phyloP scores from a whole-genome alignment of 2,888 invertebrate species.

The Stenodema calcarata region DNA sequence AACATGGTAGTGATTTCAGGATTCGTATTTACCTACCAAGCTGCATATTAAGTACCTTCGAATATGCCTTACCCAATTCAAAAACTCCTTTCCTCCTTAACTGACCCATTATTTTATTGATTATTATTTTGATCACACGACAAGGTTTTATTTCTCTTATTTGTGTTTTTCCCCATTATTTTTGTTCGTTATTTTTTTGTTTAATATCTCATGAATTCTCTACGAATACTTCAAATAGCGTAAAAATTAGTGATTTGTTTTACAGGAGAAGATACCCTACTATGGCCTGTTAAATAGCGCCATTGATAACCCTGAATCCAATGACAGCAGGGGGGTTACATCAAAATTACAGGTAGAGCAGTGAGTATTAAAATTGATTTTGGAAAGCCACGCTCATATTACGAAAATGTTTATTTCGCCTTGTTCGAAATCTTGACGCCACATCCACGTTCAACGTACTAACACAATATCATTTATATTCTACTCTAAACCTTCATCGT shows the following conservation, averaged over 20 bases:
- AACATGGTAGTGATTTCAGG: no score
- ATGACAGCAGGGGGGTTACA: conserved; percentile 37
- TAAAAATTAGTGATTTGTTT: conserved; percentile 42
- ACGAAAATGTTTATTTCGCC: background rate
- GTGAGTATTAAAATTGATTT: conserved; percentile 43
- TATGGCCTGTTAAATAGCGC: conserved; percentile 36
- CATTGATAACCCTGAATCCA: conserved; percentile 31
- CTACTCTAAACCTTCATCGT: no score
- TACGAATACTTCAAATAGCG: conserved; percentile 42
- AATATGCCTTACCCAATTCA: no score
- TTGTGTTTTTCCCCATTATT: background rate
- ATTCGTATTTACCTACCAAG: no score
- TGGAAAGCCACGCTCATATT: background rate
- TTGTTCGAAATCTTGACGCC: no score
- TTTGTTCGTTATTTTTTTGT: background rate
- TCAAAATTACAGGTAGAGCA: conserved; percentile 47
- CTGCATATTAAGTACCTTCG: no score
- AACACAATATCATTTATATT: no score
- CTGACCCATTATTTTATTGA: no score
- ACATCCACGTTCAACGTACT: no score
- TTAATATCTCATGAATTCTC: conserved; percentile 8
- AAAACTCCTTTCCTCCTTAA: no score
- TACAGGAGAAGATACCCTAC: conserved; percentile 47
- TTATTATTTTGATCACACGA: background rate
- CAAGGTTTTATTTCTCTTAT: background rate